Conservation (phyloP, 2,888 invertebrate genomes). For the Drosophila limbata region DNA sequence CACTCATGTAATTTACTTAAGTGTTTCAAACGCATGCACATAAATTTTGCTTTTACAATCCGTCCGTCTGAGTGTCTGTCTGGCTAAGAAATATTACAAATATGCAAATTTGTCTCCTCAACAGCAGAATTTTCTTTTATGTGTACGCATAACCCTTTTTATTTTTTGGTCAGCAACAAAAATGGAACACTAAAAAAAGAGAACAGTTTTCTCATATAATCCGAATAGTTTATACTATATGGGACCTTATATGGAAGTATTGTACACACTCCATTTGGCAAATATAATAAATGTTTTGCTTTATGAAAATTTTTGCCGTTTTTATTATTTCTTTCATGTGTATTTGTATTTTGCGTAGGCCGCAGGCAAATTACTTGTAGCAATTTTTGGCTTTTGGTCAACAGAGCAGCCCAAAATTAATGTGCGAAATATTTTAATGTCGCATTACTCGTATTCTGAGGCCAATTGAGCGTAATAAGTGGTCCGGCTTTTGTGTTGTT, state of each 20-base stretch:
- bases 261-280: constrained; percentile 70
- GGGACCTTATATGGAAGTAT: constrained; percentile 13
- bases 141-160: constrained; percentile 72
- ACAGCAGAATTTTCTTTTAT: constrained; percentile 53
- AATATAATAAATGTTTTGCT: constrained; percentile 77
- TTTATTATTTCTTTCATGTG: constrained; percentile 9
- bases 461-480: constrained; percentile 60
- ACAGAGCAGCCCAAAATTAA: constrained; percentile 55
- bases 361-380: constrained; percentile 43
- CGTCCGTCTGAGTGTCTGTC: constrained; percentile 24
- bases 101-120: constrained; percentile 73
- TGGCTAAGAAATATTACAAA: constrained; percentile 74
- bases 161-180: constrained; percentile 42
- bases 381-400: too few relatives aligned
- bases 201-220: constrained; percentile 36
- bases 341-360: constrained; percentile 38
- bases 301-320: constrained; percentile 59
- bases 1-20: constrained; percentile 75
- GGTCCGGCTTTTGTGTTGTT: constrained; percentile 10
- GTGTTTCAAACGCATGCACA: constrained; percentile 74
- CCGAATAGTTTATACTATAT: constrained; percentile 39
- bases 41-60: constrained; percentile 64
- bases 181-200: constrained; percentile 2
- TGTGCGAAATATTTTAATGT: constrained; percentile 74
- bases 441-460: constrained; percentile 22